Base-by-base conservation (phyloP, 2,797 vertebrate species). In the Gallinago solitaria region DNA sequence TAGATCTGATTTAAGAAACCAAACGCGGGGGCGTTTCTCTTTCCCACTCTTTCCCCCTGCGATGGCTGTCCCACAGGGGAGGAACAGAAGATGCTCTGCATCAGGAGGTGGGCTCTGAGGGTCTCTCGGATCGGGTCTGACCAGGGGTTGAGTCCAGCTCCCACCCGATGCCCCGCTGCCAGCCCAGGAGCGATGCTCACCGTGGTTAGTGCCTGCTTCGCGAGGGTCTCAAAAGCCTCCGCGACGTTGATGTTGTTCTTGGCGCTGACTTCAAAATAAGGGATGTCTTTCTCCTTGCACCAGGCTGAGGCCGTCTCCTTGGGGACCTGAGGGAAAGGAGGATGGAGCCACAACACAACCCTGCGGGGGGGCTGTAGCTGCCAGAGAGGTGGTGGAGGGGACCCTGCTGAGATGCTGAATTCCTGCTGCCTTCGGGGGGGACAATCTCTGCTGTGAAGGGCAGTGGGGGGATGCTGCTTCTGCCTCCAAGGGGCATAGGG, bases 221-320 rank as follows among this genome's bases (percentile, higher is more conserved):
- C 97, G 4, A 98, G 97, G 12, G 96, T 98, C 95, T 98, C 98
- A 3, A 98, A 98, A 53, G 98, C 98, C 57, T 98, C 97, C 0
- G 97, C 98, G 5, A 98, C 98, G 1, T 98, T 98, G 95, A 98
- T 97, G 94, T 98, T 92, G 60, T 97, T 98, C 96, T 98, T 98
- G 92, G 98, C 98, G 2, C 98, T 98, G 93, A 98, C 98, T 95
- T 98, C 98, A 50, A 98, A 98, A n/a, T 98, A 98, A 0, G 97
- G 95, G 50, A 98, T 97, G 35, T 98, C 97, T 39, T 98, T 98
- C 78, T 98, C 98, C 95, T 97, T 92, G 89, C 98, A 98, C 98
- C 98, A 98, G 70, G 95, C 94, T 15, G 89, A 96, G 76, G 97
- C 98, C 0, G 60, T 90, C 43, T 98, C 97, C 50, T 77, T 95